A percentile compares a stretch with the other conserved stretches of the same genome.
phyloP scores from a whole-genome alignment of 2,888 invertebrate species.

The Tricholauxania praeusta region DNA sequence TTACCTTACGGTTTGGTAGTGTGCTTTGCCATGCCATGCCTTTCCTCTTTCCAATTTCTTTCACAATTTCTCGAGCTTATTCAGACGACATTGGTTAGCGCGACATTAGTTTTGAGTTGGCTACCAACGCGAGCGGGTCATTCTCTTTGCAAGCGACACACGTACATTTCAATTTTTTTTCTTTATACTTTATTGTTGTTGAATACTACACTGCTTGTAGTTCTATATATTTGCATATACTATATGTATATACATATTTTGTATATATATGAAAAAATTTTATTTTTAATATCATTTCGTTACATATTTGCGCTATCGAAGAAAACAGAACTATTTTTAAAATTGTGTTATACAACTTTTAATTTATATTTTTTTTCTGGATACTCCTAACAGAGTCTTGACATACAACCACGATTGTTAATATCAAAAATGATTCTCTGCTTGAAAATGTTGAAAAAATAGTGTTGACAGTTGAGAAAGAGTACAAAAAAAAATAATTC shows the following conservation, averaged over 20 bases:
- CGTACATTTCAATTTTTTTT: slow-evolving; percentile 55
- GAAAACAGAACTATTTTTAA: slow-evolving; percentile 43
- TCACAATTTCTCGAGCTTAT: slow-evolving; percentile 45
- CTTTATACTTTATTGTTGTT: slow-evolving; percentile 36
- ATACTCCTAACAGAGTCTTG: neutral
- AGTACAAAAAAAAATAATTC: neutral
- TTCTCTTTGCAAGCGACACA: slow-evolving; percentile 68
- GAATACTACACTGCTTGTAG: neutral
- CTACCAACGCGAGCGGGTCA: slow-evolving; percentile 70
- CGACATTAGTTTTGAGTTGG: slow-evolving; percentile 70
- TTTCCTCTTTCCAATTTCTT: slow-evolving; percentile 26
- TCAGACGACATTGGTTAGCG: slow-evolving; percentile 60
- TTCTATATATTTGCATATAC: slow-evolving; percentile 41
- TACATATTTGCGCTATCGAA: slow-evolving; percentile 21
- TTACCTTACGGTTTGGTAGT: too few species aligned
- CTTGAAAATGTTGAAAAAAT: neutral
- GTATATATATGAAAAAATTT: slow-evolving; percentile 38
- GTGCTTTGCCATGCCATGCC: slow-evolving; percentile 4
- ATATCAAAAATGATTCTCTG: slow-evolving; percentile 23
- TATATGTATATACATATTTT: slow-evolving; percentile 41
- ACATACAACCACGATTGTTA: slow-evolving; percentile 13
- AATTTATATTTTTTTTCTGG: slow-evolving; percentile 6
- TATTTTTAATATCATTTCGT: slow-evolving; percentile 38
- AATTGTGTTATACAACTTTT: slow-evolving; percentile 43
- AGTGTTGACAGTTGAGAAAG: slow-evolving; percentile 2